Evolutionary conservation across 2,113 vertebrate species (phyloP), one percentile per base, ranked within the genome.

Genomic region (Anser brachyrhynchus): DNA sequence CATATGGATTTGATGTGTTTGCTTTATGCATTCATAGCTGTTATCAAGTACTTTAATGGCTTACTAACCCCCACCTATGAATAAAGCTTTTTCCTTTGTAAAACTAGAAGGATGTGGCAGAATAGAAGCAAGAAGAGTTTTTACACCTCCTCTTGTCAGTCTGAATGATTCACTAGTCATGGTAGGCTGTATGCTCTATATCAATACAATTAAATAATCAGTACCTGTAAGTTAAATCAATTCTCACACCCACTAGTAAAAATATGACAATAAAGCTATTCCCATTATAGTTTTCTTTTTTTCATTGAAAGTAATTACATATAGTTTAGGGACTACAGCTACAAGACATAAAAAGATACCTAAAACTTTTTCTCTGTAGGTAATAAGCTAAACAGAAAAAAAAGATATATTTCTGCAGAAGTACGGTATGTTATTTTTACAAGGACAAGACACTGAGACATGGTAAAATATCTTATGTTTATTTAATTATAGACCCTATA

Each of bases 161-260:
- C 94, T 96, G 78, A 94, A 96, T 98, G 98, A 98, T 96, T 98
- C 97, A 98, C 74, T 90, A 97, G 93, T 97, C 93, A 91, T 95
- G 92, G 97, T 91, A 98, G 97, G 97, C 93, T 97, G 93, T 65
- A 66, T 97, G 96, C 97, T 94, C 96, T 95, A 13, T 98, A 97
- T 97, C 98, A 98, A 98, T 98, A 97, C 97, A 97, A 98, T 98
- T 98, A 97, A 96, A 98, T 98, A 98, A 98, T 98, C 98, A 98
- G 98, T 97, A 97, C 97, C 97, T 98, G 97, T 98, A 98, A 97
- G 96, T 98, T 97, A 98, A 98, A 98, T 98, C 96, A 97, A 85
- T 97, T 97, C 87, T 93, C 91, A 98, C 97, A 98, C 98, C 98
- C 97, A 98, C 98, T 97, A 94, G 97, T 92, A 96, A 98, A 98